Percentiles rank a stretch among this genome's conserved stretches.
phyloP scores from a whole-genome alignment of 2,113 vertebrate genomes.

The Uropsilus gracilis region DNA sequence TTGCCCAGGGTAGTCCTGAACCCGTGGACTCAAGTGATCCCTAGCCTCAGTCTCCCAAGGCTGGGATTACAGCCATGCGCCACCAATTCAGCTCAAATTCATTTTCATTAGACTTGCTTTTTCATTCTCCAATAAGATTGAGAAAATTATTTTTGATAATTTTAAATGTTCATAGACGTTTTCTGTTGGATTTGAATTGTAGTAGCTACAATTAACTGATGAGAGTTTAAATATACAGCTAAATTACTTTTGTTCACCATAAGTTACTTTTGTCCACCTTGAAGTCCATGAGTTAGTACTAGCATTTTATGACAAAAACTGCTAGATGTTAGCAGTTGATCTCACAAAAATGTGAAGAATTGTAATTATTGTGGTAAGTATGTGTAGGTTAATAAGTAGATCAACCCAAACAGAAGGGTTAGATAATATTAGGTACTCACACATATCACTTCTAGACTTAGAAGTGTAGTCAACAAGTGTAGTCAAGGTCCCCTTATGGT shows the following conservation, averaged over 20 bases:
- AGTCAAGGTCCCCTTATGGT: not conserved
- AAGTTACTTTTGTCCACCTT: too few relatives aligned
- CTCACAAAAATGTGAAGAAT: slow-evolving; percentile 24
- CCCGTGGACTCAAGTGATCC: too few relatives aligned
- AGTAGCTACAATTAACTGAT: slow-evolving; percentile 32
- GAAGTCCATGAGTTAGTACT: not conserved
- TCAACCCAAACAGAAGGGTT: not conserved
- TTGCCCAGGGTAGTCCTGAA: too few relatives aligned
- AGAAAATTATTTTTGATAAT: slow-evolving; percentile 40
- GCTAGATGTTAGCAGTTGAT: not conserved
- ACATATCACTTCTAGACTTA: slow-evolving; percentile 17
- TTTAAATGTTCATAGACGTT: slow-evolving; percentile 7
- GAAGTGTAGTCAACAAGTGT: slow-evolving; percentile 2
- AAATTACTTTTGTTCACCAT: slow-evolving; percentile 4
- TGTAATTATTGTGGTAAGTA: slow-evolving; percentile 4
- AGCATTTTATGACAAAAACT: slow-evolving; percentile 43
- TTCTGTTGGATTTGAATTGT: slow-evolving; percentile 42
- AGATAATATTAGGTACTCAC: not conserved
- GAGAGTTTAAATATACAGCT: slow-evolving; percentile 19
- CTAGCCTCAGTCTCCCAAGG: too few relatives aligned
- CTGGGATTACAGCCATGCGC: too few relatives aligned
- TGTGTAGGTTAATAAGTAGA: not conserved
- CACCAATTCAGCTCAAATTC: not conserved
- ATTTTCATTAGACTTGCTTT: not conserved
- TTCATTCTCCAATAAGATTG: not conserved